Evolutionary conservation across 2,888 invertebrate genomes (phyloP), one percentile per base, ranked within the genome.

Genomic region (Trachelus tabidus): DNA sequence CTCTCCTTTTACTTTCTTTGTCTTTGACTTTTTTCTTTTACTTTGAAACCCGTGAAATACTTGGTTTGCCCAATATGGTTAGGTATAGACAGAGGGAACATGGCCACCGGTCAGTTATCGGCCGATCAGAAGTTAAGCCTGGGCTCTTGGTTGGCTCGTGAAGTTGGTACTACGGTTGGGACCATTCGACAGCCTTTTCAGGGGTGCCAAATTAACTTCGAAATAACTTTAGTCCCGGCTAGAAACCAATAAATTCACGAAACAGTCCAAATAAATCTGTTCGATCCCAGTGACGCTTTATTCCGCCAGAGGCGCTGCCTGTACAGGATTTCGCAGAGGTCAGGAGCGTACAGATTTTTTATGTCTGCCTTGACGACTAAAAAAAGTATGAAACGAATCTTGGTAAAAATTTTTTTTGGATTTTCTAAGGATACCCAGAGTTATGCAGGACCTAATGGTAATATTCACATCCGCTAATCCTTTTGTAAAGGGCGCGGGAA

Each of bases 71-170:
- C 68, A 74, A 75, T 80, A 76, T 71, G 74, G 79, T 80, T 79
- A 81, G 82, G 80, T 86, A 83, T 84, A 85, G 87, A 88, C 83
- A 86, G 81, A 81, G 83, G 84, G 77, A 87, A 88, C 87, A 89
- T 84, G 89, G 88, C 85, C 87, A 88, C 88, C 85, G 87, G 81
- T 84, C 82, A 82, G 85, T 88, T 88, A 89, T 88, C 88, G 83
- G 82, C 84, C 86, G 88, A 88, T 88, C 88, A 82, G 85, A 81
- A 83, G 84, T 84, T 86, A 84, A 85, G 79, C 73, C 82, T 77
- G 81, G 82, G 79, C 81, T 82, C 82, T 84, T 86, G 86, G 15
- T 15, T 40, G 40, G 40, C 15, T 40, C 0, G 40, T 40, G 40
- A 15, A 1, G 15, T 40, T 40, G 40, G 40, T 40, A 40, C 86